These are phyloP conservation scores for Phrynocephalus vlangalii DNA, from an alignment of 2,797 vertebrate species.

Conservation along the genomic window DNA sequence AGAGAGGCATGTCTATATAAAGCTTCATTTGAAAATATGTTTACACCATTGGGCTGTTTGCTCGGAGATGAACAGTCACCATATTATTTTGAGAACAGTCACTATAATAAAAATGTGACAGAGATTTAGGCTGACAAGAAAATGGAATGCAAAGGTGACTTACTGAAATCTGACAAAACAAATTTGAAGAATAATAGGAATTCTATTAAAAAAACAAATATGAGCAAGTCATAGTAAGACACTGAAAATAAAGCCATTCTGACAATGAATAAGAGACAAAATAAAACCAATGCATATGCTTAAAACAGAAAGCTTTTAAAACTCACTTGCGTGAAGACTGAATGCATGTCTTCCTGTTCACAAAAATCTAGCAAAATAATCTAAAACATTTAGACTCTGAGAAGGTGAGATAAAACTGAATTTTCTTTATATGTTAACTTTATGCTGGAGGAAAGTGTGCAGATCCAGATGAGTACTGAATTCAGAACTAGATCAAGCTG, in stretches of 20 bases:
- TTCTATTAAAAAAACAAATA: slow-evolving; percentile 13
- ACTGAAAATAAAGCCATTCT: background rate
- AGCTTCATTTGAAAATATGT: slow-evolving; percentile 53
- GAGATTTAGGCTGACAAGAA: slow-evolving; percentile 34
- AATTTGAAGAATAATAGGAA: slow-evolving; percentile 42
- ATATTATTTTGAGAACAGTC: background rate
- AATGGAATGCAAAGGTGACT: slow-evolving; percentile 19
- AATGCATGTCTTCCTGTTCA: slow-evolving; percentile 19
- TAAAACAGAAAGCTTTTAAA: slow-evolving; percentile 36
- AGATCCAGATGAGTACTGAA: background rate
- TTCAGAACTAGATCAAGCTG: background rate
- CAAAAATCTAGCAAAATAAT: background rate
- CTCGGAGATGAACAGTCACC: slow-evolving; percentile 34
- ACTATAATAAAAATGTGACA: slow-evolving; percentile 2
- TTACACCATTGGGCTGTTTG: slow-evolving; percentile 47
- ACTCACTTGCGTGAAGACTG: background rate
- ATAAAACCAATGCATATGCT: slow-evolving; percentile 40
- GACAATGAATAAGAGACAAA: background rate
- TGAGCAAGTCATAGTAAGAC: slow-evolving; percentile 13
- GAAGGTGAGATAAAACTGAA: background rate
- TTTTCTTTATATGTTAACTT: background rate
- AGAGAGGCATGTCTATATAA: slow-evolving; percentile 29
- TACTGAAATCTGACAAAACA: slow-evolving; percentile 24
- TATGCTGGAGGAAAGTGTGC: background rate
- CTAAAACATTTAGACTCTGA: background rate